Evolutionary conservation across 1,140 invertebrate species (phyloP).

Genomic region (Pseudomyrmex gracilis): DNA sequence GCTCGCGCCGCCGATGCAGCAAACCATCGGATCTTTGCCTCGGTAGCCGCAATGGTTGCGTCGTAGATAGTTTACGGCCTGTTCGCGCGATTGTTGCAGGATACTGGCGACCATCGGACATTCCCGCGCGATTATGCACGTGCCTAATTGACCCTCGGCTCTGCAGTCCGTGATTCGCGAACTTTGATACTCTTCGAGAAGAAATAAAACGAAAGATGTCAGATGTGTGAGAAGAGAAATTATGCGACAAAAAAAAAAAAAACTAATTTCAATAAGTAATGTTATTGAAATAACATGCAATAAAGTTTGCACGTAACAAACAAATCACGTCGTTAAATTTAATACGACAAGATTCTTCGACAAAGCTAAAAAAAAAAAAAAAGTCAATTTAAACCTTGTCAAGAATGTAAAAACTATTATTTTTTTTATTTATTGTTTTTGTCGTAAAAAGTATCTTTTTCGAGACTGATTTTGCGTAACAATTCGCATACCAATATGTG

Average conservation of each 20-base stretch:
- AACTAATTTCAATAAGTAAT: too few relatives aligned
- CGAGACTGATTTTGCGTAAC: background rate
- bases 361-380: too few relatives aligned
- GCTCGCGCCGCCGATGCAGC: constrained; percentile 73
- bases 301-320: too few relatives aligned
- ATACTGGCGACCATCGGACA: constrained; percentile 77
- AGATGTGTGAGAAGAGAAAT: background rate
- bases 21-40: constrained; percentile 78
- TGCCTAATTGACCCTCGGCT: constrained; percentile 77
- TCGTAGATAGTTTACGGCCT: constrained; percentile 76
- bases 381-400: background rate
- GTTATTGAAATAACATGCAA: too few relatives aligned
- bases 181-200: constrained; percentile 40
- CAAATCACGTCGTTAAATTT: too few relatives aligned
- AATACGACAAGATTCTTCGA: background rate
- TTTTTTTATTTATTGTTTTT: background rate
- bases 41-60: constrained; percentile 83
- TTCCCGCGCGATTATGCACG: constrained; percentile 80
- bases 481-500: background rate
- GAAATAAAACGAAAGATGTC: background rate
- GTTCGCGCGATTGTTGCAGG: constrained; percentile 60
- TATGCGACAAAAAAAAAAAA: background rate
- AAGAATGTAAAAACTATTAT: background rate
- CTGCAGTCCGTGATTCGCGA: constrained; percentile 67
- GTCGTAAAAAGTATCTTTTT: background rate